A percentile compares a stretch with the other conserved stretches of the same genome.
These are phyloP conservation scores for Xyrichtys novacula DNA, from an alignment of 2,797 vertebrate genomes.

Conservation along the genomic window DNA sequence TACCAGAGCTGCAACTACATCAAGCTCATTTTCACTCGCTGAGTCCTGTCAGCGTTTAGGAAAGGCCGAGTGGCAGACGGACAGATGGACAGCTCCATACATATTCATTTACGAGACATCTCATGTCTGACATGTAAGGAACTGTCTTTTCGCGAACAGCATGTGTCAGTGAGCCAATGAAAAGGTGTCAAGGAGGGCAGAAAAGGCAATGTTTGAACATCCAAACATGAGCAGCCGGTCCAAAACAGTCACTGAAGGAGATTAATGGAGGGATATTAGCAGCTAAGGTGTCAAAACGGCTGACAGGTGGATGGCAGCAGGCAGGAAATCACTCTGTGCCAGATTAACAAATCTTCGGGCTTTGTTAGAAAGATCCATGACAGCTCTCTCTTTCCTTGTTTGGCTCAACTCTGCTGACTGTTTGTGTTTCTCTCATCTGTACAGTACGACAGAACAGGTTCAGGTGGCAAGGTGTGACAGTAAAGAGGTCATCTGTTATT, in stretches of 20 bases:
- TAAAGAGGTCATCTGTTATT: conserved; percentile 7
- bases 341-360: conserved; percentile 62
- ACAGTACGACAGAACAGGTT: too few relatives aligned
- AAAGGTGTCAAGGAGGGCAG: conserved; percentile 60
- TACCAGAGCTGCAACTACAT: conserved; percentile 41
- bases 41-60: conserved; percentile 52
- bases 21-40: conserved; percentile 48
- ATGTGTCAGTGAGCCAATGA: conserved; percentile 68
- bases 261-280: conserved; percentile 67
- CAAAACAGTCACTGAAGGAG: conserved; percentile 57
- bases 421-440: background rate
- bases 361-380: conserved; percentile 55
- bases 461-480: background rate
- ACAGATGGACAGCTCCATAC: conserved; percentile 75
- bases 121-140: conserved; percentile 69
- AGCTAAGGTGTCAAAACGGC: conserved; percentile 65
- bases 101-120: conserved; percentile 76
- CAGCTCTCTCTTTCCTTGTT: conserved; percentile 34
- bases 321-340: conserved; percentile 62
- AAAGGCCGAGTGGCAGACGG: conserved; percentile 60
- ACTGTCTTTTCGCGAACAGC: conserved; percentile 71
- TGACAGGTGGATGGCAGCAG: conserved; percentile 72
- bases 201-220: conserved; percentile 54
- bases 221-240: conserved; percentile 58
- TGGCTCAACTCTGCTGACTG: background rate